Evolutionary conservation across 2,797 vertebrate genomes (phyloP).

Genomic region (Tolypeutes matacus): DNA sequence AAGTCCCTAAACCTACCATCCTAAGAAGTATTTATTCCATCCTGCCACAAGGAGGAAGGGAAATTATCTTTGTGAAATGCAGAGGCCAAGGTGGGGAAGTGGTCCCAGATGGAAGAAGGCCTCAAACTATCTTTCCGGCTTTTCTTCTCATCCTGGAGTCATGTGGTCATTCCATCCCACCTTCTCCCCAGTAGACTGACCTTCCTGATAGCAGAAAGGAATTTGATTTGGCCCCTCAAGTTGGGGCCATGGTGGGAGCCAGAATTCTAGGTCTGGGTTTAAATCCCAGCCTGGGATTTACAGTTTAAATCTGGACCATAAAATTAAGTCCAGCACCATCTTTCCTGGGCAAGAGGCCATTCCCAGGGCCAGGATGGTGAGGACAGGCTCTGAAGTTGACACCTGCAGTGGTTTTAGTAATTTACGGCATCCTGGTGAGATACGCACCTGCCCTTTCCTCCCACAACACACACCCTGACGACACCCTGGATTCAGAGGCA

Average conservation of each 20-base stretch:
- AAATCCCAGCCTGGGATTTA: conserved; percentile 7
- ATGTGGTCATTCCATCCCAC: not conserved
- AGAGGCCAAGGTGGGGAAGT: not conserved
- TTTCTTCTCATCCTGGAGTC: not conserved
- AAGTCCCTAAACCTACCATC: not conserved
- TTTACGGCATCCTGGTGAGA: not conserved
- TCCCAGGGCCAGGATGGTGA: not conserved
- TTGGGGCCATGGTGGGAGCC: not conserved
- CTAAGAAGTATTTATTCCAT: not conserved
- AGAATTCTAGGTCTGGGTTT: not conserved
- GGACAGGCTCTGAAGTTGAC: not conserved
- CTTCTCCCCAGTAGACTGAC: not conserved
- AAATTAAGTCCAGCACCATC: not conserved
- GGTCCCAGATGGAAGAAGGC: not conserved
- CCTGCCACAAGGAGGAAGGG: not conserved
- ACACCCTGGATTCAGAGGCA: not conserved
- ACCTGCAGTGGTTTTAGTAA: not conserved
- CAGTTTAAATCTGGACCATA: not conserved
- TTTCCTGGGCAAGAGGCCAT: not conserved
- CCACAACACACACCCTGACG: not conserved
- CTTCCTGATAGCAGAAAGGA: not conserved
- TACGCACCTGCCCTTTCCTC: not conserved
- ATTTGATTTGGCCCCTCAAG: not conserved
- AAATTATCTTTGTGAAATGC: not conserved
- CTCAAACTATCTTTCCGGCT: not conserved